Percentiles rank a stretch among this genome's conserved stretches.
Conservation (phyloP, 2,888 invertebrate genomes). For the Heliconius aoede region DNA sequence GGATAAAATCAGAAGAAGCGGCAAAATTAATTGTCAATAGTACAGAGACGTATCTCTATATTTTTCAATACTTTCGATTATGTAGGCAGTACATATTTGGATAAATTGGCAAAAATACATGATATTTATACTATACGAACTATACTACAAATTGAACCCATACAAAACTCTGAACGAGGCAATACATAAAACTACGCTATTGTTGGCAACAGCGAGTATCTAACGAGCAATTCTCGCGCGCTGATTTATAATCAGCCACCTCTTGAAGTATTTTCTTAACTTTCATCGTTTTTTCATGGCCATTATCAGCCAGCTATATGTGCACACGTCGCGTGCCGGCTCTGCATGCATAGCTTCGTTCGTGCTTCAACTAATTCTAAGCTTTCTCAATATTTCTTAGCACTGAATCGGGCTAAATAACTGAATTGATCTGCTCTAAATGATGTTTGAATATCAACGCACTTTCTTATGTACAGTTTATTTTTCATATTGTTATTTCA, state of each 20-base stretch:
- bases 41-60: too few relatives aligned
- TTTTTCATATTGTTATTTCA: neutral
- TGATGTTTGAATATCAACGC: conserved; percentile 35
- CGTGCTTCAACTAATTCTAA: conserved; percentile 43
- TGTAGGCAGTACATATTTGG: too few relatives aligned
- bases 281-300: conserved; percentile 49
- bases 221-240: conserved; percentile 3
- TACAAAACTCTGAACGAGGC: neutral
- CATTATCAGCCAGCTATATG: conserved; percentile 29
- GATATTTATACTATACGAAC: too few relatives aligned
- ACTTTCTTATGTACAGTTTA: conserved; percentile 25
- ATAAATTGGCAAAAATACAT: too few relatives aligned
- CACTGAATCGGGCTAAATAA: conserved; percentile 43
- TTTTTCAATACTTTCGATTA: too few relatives aligned
- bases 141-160: neutral
- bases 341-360: conserved; percentile 41
- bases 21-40: too few relatives aligned
- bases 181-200: neutral
- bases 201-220: conserved; percentile 6
- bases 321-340: conserved; percentile 48
- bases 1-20: too few relatives aligned
- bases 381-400: conserved; percentile 46
- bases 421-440: conserved; percentile 45
- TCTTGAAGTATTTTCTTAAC: conserved; percentile 34
- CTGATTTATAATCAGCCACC: conserved; percentile 47